Evolutionary conservation across 1,140 invertebrate species (phyloP).

Genomic region (Drosophila watanabei): DNA sequence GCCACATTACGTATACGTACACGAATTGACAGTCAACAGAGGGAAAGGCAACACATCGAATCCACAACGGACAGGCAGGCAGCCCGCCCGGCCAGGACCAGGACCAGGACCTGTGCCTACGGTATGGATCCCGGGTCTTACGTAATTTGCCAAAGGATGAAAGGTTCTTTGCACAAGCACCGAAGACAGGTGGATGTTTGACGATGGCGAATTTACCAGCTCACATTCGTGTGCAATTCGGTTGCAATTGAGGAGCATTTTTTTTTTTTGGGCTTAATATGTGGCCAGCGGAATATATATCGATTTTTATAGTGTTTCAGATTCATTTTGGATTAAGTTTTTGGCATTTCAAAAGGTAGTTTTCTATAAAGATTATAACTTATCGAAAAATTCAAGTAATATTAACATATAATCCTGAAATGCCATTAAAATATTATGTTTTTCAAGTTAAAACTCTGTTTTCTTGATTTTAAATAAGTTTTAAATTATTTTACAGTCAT

Average conservation of each 20-base stretch:
- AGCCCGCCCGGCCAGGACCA: not conserved
- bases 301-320: not conserved
- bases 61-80: constrained; percentile 9
- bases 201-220: constrained; percentile 5
- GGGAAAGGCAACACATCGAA: constrained; percentile 12
- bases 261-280: constrained; percentile 1
- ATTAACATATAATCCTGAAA: no score
- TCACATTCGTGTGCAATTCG: constrained; percentile 1
- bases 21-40: constrained; percentile 45
- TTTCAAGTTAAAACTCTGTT: no score
- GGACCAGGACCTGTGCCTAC: constrained; percentile 9
- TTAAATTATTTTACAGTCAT: no score
- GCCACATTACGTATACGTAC: constrained; percentile 16
- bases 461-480: no score
- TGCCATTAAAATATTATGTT: no score
- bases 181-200: constrained; percentile 21
- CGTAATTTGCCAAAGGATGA: constrained; percentile 16
- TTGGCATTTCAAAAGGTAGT: no score
- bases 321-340: not conserved
- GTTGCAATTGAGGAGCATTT: not conserved
- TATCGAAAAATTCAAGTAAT: no score
- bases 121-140: constrained; percentile 18
- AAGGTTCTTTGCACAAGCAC: constrained; percentile 27
- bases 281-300: not conserved
- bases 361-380: no score